A percentile compares a stretch with the other conserved stretches of the same genome.
phyloP scores from a whole-genome alignment of 2,797 vertebrate species.

The Phalanger gymnotis region DNA sequence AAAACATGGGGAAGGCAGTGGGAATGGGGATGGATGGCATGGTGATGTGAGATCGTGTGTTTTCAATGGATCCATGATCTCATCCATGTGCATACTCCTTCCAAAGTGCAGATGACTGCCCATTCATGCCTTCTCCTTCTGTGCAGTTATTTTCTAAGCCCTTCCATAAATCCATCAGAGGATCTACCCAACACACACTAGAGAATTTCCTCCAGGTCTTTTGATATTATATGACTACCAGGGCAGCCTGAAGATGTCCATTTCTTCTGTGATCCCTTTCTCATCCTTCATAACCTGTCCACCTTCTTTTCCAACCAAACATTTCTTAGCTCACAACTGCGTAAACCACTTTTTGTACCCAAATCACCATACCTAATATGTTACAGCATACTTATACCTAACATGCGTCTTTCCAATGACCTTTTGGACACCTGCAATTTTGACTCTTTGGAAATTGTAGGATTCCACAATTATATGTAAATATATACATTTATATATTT shows the following conservation, averaged over 20 bases:
- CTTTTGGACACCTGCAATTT: background rate
- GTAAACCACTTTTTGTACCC: background rate
- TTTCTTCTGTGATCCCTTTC: background rate
- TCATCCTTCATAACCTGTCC: background rate
- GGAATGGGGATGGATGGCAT: no score
- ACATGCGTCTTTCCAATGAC: background rate
- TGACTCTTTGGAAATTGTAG: background rate
- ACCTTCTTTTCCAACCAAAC: background rate
- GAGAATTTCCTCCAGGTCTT: background rate
- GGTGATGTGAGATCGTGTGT: background rate
- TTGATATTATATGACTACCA: background rate
- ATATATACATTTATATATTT: no score
- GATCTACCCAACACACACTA: background rate
- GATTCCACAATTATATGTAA: background rate
- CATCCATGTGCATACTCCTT: background rate
- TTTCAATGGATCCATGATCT: background rate
- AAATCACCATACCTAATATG: background rate
- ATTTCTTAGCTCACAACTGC: background rate
- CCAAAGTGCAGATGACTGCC: background rate
- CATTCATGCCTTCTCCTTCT: background rate
- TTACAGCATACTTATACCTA: background rate
- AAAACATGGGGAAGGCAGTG: no score
- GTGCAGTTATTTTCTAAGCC: background rate
- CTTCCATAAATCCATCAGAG: background rate
- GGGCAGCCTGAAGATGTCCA: background rate